phyloP scores from a whole-genome alignment of 1,140 invertebrate species.

The Drosophila pallidifrons region DNA sequence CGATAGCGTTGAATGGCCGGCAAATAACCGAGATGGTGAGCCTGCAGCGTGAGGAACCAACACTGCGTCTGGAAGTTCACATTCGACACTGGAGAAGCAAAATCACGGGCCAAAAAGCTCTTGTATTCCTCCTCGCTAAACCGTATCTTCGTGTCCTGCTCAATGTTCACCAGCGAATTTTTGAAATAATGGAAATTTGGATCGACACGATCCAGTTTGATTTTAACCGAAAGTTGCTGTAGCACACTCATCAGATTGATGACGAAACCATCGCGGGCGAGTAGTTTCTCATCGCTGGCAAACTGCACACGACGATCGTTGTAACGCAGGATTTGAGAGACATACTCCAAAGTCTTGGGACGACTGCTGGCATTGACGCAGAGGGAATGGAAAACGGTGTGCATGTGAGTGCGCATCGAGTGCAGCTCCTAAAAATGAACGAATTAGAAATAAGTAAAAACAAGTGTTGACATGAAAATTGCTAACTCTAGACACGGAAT shows the following conservation, averaged over 20 bases:
- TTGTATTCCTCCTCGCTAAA: constrained; percentile 92
- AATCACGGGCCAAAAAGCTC: constrained; percentile 88
- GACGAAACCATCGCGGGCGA: constrained; percentile 97
- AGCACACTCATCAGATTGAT: constrained; percentile 96
- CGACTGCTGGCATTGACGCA: constrained; percentile 91
- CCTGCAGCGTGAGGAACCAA: constrained; percentile 97
- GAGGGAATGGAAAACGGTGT: constrained; percentile 93
- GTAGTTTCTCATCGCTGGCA: constrained; percentile 92
- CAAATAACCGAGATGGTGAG: constrained; percentile 95
- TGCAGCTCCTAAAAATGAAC: constrained; percentile 87
- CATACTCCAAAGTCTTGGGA: constrained; percentile 91
- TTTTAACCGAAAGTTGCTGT: constrained; percentile 94
- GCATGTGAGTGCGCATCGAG: constrained; percentile 89
- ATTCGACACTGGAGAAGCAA: constrained; percentile 54
- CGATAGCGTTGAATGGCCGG: constrained; percentile 96
- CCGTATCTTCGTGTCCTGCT: constrained; percentile 94
- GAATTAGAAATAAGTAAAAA: constrained; percentile 37
- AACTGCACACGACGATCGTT: constrained; percentile 96
- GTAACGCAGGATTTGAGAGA: constrained; percentile 90
- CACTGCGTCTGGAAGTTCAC: constrained; percentile 97
- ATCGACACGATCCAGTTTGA: constrained; percentile 94
- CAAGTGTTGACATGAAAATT: not conserved
- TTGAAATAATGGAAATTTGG: constrained; percentile 95
- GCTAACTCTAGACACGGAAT: not conserved
- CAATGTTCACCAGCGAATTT: constrained; percentile 90